Conservation (phyloP, 2,797 vertebrate genomes). For the Lepus oiostolus region DNA sequence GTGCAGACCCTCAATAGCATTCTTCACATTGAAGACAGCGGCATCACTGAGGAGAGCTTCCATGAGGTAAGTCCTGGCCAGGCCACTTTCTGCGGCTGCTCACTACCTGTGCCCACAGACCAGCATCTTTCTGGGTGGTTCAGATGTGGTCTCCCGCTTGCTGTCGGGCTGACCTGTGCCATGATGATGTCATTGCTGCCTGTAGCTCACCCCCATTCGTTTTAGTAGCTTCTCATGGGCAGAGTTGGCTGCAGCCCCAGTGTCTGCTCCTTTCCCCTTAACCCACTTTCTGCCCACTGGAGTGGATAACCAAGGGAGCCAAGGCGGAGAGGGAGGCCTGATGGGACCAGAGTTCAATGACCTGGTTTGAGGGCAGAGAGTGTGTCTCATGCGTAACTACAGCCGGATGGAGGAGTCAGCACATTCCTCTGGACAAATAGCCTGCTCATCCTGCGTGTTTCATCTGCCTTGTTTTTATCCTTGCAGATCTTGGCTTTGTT, state of each 20-base stretch:
- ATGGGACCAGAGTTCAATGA: not conserved
- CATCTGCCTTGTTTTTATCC: not conserved
- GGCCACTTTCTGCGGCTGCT: not conserved
- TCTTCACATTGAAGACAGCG: slow-evolving; percentile 95
- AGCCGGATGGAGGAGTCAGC: not conserved
- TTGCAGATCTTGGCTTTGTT: slow-evolving; percentile 11
- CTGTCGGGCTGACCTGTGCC: not conserved
- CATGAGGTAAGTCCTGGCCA: slow-evolving; percentile 88
- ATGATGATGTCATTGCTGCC: not conserved
- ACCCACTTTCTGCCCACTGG: not conserved
- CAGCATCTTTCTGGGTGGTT: not conserved
- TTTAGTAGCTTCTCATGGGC: not conserved
- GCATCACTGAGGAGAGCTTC: slow-evolving; percentile 93
- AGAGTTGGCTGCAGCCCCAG: not conserved
- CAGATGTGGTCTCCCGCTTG: not conserved
- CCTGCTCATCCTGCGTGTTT: not conserved
- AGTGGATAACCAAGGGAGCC: not conserved
- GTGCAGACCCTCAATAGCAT: slow-evolving; percentile 94
- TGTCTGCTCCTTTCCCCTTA: not conserved
- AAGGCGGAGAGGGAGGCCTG: not conserved
- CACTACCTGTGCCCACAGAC: not conserved
- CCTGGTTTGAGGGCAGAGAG: not conserved
- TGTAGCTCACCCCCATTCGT: not conserved
- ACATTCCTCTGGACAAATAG: not conserved
- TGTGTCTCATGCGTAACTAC: not conserved